Base-by-base conservation (phyloP, 2,888 invertebrate species). In the Crossocerus cetratus region DNA sequence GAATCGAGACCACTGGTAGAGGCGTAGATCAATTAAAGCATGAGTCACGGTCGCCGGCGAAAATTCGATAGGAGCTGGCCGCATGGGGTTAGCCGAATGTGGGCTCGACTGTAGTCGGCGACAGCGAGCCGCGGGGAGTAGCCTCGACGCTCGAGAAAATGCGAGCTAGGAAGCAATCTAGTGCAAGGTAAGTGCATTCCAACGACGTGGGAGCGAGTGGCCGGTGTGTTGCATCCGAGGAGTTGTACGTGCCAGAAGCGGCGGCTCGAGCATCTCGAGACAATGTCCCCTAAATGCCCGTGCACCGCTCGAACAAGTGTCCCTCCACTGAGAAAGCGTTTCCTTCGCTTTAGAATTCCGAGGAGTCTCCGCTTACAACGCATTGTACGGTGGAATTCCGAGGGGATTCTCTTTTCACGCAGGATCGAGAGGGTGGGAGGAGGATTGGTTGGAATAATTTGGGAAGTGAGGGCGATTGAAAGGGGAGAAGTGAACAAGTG, bases 161-260 rank as follows among this genome's bases (percentile, higher is more conserved):
- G 53, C 43, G 54, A 56, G 57, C 65, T 72, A 72, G 72, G 72
- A 72, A 69, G 64, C 53, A 44, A 72, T 63, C 44, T 49, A 49
- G 55, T 23, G 72, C 61, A 45, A 58, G 20, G 63, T 54, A 64
- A 64, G 61, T 57, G 66, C 61, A 74, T 74, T 74, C 74, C 56
- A 44, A 56, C 49, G 45, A 62, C 67, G 71, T 71, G 74, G 74
- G 74, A 74, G 61, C 66, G 67, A n/a, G 14, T 42, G 20, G 62
- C 60, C 32, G 32, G 23, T 23, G 8, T 32, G 32, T 32, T 32
- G 32, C 32, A 32, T 49, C 49, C 49, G 49, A 3, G 11, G 16
- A 16, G n/a, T 16, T 11, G 14, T 49, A 49, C 49, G 49, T 49
- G 49, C 45, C 56, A 4, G 56, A 61, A 49, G 20, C 8, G 43